Evolutionary conservation across 37 sponge, comb jelly and placozoan species (phyloP).

Genomic region (Petrosia ficiformis): DNA sequence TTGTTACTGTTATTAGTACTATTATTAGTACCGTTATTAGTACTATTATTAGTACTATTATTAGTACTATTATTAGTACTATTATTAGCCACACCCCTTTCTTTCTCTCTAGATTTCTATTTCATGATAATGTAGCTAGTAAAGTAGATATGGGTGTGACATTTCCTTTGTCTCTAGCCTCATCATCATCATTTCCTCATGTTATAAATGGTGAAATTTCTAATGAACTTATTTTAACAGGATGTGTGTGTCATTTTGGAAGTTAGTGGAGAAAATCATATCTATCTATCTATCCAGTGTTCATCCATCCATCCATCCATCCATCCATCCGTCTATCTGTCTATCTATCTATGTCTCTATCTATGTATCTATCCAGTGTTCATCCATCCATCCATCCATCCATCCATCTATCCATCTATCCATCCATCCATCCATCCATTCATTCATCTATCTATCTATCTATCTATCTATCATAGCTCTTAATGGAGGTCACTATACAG

Average conservation of each 20-base stretch:
- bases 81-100: neutral
- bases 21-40: too few relatives aligned
- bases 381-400: too few relatives aligned
- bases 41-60: too few relatives aligned
- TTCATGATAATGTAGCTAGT: conserved; percentile 49
- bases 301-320: too few relatives aligned
- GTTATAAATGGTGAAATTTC: neutral
- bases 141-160: conserved; percentile 59
- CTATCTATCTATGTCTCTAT: too few relatives aligned
- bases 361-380: too few relatives aligned
- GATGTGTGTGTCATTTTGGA: conserved; percentile 77
- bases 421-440: too few relatives aligned
- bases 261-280: conserved; percentile 39
- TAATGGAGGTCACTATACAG: conserved; percentile 69
- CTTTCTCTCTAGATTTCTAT: conserved; percentile 49
- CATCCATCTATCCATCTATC: too few relatives aligned
- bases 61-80: neutral
- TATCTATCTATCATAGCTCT: conserved; percentile 49
- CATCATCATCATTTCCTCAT: conserved; percentile 8
- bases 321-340: too few relatives aligned
- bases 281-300: too few relatives aligned
- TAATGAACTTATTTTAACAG: conserved; percentile 23
- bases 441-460: too few relatives aligned
- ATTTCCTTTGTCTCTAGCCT: conserved; percentile 43
- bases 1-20: too few relatives aligned